These are phyloP conservation scores for Thymelicus sylvestris DNA, from an alignment of 2,888 invertebrate species.

Conservation along the genomic window DNA sequence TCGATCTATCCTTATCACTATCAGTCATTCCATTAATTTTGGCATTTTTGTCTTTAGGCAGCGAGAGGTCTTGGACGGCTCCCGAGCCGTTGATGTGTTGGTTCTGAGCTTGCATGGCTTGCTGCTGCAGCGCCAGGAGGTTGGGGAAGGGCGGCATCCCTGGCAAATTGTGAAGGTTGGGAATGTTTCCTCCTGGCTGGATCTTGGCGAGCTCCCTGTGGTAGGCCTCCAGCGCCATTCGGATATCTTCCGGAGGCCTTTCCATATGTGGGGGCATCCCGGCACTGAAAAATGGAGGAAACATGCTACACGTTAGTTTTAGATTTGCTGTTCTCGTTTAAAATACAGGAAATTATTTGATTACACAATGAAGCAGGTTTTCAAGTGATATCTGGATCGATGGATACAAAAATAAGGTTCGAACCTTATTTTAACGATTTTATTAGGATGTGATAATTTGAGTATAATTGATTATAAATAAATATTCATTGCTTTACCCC, in stretches of 20 bases:
- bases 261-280: conserved; percentile 86
- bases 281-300: conserved; percentile 94
- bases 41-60: conserved; percentile 90
- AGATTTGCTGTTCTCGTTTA: conserved; percentile 80
- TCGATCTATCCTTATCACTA: conserved; percentile 87
- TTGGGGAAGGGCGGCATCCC: conserved; percentile 86
- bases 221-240: conserved; percentile 95
- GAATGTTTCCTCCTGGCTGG: conserved; percentile 87
- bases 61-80: conserved; percentile 92
- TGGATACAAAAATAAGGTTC: too few species aligned
- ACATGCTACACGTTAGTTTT: conserved; percentile 88
- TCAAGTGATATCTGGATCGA: too few species aligned
- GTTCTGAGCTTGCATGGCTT: conserved; percentile 77
- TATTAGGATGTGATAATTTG: too few species aligned
- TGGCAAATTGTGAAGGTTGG: conserved; percentile 80
- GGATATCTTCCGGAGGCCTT: conserved; percentile 91
- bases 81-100: conserved; percentile 87
- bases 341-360: conserved; percentile 40
- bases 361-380: neutral
- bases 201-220: conserved; percentile 96
- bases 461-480: neutral
- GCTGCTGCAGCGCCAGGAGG: conserved; percentile 91
- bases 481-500: conserved; percentile 84
- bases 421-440: too few species aligned
- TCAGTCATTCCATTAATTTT: conserved; percentile 88